Evolutionary conservation across 35 echinoderm and acorn worm genomes (phyloP), one percentile per base, ranked within the genome.

Genomic region (Lytechinus pictus): DNA sequence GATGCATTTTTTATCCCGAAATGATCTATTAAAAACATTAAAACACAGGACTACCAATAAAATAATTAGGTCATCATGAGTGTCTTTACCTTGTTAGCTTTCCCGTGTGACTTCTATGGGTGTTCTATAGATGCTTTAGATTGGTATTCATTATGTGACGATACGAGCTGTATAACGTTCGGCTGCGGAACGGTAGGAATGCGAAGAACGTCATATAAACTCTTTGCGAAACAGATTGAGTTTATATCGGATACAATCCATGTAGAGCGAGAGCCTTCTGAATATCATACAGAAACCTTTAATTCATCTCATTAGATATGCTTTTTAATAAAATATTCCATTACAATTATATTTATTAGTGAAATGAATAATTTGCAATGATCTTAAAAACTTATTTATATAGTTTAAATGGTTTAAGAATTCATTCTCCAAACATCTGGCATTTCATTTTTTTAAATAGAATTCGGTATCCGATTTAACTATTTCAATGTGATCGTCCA

Each of bases 191-290:
- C 66, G 66, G 66, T 79, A 24, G 66, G 66, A 79, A 79, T 79
- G 66, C 66, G 16, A 79, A 79, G 66, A 79, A 79, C 66, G 66
- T 24, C 66, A 79, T 79, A 79, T 79, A 79, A 79, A 79, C 66
- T 79, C 66, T 16, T n/a, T 16, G 6, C 66, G n/a, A 79, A 13
- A 24, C 4, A 24, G 66, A 8, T 79, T 16, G 66, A 16, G 66
- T n/a, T 27, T 79, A 79, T 24, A 79, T 79, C 66, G 66, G 66
- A 79, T 79, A 79, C 21, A 6, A 7, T 24, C 66, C 7, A 24
- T 19, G 66, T 79, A 79, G 66, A 24, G 6, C 24, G 61, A 24
- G 3, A 71, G 16, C 61, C 3, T 21, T 71, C n/a, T 16, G 19
- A 72, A 13, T n/a, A n/a, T n/a, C 33, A 44, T 58, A 9, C 56